Evolutionary conservation across 2,113 vertebrate species (phyloP), one percentile per base, ranked within the genome.

Genomic region (Columba livia): DNA sequence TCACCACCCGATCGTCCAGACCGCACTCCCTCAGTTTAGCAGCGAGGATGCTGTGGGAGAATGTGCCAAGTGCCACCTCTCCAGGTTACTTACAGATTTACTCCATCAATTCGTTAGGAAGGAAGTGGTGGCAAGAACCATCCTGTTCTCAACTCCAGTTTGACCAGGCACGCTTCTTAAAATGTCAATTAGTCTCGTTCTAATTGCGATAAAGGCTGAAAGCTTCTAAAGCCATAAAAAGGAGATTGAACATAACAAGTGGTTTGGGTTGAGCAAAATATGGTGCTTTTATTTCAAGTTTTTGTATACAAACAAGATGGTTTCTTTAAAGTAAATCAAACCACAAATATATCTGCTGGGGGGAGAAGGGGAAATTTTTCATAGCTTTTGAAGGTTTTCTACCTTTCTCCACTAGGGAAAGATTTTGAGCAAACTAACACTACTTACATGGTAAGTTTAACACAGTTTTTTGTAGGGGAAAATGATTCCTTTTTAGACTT

Each of bases 261-360:
- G 0, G 21, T 54, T 60, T 56, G 32, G 28, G 15, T 50, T 78
- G 29, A 66, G 34, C 14, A n/a, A 65, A 88, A 15, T 23, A 40
- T 1, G 26, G 24, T 28, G 50, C n/a, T 77, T 79, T 66, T 38
- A 65, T 24, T 79, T 51, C 11, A 8, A 32, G 3, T 19, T 67
- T 2, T 12, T 69, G 15, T 5, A 5, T 6, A 0, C 20, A 9
- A 61, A 44, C 2, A 50, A 50, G 78, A 69, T 6, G 0, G 3
- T 66, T 80, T 48, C 6, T 80, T 61, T 32, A 21, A 23, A 77
- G 3, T 18, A n/a, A 53, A 57, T 62, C 42, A 56, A 10, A 4
- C 0, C 0, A 16, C 18, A 42, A 42, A 42, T n/a, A 18, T 5
- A 72, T 14, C 24, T 44, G 20, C 20, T 4, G 5, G 10, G 42